phyloP scores from a whole-genome alignment of 2,113 vertebrate genomes.

The Pagrus major region DNA sequence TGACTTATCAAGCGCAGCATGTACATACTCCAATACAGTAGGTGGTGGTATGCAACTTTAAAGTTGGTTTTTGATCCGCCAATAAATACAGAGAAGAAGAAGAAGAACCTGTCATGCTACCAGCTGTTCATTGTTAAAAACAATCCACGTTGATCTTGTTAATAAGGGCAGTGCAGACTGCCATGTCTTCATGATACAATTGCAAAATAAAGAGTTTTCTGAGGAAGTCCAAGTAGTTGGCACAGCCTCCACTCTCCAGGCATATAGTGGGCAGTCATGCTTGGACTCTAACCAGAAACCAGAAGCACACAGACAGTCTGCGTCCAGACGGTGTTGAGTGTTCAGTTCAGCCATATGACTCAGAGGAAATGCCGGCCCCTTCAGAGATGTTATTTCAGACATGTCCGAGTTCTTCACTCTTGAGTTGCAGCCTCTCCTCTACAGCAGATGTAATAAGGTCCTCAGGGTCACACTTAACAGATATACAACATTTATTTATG shows the following conservation, averaged over 20 bases:
- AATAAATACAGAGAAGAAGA: no score
- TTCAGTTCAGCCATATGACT: slow-evolving; percentile 62
- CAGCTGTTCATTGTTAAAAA: background rate
- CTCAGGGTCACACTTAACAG: slow-evolving; percentile 29
- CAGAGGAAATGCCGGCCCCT: slow-evolving; percentile 57
- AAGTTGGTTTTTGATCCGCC: no score
- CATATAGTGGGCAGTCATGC: slow-evolving; percentile 52
- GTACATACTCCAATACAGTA: no score
- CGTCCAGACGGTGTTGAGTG: slow-evolving; percentile 53
- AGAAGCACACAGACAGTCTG: slow-evolving; percentile 36
- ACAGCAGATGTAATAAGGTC: slow-evolving; percentile 28
- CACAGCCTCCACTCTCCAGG: slow-evolving; percentile 35
- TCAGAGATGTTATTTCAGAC: slow-evolving; percentile 53
- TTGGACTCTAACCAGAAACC: slow-evolving; percentile 50
- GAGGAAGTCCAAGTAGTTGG: slow-evolving; percentile 13
- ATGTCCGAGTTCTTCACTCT: slow-evolving; percentile 14
- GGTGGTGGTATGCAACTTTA: no score
- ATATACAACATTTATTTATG: slow-evolving; percentile 26
- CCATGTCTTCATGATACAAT: background rate
- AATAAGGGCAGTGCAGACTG: background rate
- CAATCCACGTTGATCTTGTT: background rate
- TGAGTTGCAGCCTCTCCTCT: slow-evolving; percentile 13
- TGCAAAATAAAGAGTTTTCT: slow-evolving; percentile 27
- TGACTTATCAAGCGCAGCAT: no score
- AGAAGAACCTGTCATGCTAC: background rate